Conservation (phyloP, 2,113 vertebrate species). For the Sigmodon hispidus region DNA sequence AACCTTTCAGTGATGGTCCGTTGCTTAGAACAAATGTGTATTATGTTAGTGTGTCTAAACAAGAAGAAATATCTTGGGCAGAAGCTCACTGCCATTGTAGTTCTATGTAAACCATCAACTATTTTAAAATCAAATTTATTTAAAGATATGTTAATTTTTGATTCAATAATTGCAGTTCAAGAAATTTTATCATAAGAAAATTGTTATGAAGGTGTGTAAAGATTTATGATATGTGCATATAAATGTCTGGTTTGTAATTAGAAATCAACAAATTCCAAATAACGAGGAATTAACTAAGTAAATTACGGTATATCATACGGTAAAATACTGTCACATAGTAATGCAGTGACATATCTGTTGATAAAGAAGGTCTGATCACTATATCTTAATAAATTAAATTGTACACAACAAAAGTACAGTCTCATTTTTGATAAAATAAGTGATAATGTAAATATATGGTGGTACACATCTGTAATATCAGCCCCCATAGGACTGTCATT, state of each 20-base stretch:
- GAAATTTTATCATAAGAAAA: slow-evolving; percentile 5
- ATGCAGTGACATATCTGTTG: neutral
- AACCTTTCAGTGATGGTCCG: neutral
- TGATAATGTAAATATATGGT: neutral
- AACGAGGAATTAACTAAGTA: neutral
- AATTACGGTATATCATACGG: neutral
- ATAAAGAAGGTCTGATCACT: neutral
- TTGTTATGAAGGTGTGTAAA: neutral
- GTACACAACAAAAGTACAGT: neutral
- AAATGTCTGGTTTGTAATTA: neutral
- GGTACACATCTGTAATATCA: neutral
- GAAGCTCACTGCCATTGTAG: neutral
- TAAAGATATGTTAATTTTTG: slow-evolving; percentile 2
- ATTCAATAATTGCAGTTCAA: neutral
- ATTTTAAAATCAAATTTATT: slow-evolving; percentile 17
- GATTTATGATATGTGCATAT: neutral
- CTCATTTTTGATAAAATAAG: slow-evolving; percentile 13
- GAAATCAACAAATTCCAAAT: neutral
- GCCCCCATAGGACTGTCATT: neutral
- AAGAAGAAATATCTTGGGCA: neutral
- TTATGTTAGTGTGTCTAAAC: neutral
- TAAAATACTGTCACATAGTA: neutral
- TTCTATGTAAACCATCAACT: slow-evolving; percentile 22
- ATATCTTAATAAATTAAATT: slow-evolving; percentile 1
- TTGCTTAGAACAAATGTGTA: neutral